Base-by-base conservation (phyloP, 2,888 invertebrate species). In the Dolichomitus sp. region DNA sequence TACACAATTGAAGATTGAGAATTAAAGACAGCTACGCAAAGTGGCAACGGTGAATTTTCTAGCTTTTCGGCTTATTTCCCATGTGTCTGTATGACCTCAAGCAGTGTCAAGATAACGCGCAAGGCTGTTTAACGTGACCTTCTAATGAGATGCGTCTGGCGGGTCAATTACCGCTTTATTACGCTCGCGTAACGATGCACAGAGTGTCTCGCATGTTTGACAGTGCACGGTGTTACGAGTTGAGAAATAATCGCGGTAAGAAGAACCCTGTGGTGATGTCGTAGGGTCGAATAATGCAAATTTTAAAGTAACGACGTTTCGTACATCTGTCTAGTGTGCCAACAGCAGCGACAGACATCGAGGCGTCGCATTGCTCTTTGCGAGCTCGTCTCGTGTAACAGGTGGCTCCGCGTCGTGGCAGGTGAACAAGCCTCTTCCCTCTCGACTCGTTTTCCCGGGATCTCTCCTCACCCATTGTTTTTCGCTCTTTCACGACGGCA, bases 381-480 rank as follows among this genome's bases (percentile, higher is more conserved):
- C 63, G 57, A 54, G 74, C 33, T 7, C 65, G 50, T 45, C 45
- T 23, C 59, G 80, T 48, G 75, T 86, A 90, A 89, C 90, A 90
- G 90, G 91, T 91, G 91, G 90, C 90, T 90, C 91, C 91, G 85
- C 90, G 81, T 79, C 76, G 87, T 88, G 90, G 90, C 91, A 91
- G 90, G 90, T 90, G 90, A 86, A 87, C 86, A 81, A 86, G 85
- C 83, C 83, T 80, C 82, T 77, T 75, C 86, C 87, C 61, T 88
- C 86, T 66, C 86, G 75, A 84, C 81, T 79, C 83, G 79, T 40
- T 37, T 54, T 54, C 40, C 23, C n/a, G n/a, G 37, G 17, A 14
- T 33, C 27, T 48, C 23, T 50, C 45, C 23, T 50, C 45, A 12
- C 19, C 59, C 82, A 84, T 79, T 84, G 84, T 84, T 84, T 76